phyloP scores from a whole-genome alignment of 2,113 vertebrate genomes.

The Labrus mixtus region DNA sequence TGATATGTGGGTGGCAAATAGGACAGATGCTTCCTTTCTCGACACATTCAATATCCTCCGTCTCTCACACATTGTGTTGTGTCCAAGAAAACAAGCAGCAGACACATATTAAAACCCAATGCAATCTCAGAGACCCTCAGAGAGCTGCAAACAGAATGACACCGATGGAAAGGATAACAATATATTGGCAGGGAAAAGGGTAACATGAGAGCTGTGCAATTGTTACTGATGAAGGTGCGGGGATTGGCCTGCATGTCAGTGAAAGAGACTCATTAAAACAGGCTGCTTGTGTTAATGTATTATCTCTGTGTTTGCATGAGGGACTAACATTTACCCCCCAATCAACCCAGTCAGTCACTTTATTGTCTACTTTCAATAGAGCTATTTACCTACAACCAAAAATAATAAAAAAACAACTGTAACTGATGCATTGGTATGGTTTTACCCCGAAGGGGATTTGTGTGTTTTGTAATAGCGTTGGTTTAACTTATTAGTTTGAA shows the following conservation, averaged over 20 bases:
- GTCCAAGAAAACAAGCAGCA: slow-evolving; percentile 44
- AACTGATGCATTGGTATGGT: no score
- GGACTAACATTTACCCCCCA: neutral
- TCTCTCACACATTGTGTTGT: slow-evolving; percentile 33
- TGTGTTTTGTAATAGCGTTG: no score
- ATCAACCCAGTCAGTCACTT: neutral
- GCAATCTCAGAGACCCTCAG: slow-evolving; percentile 32
- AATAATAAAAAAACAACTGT: no score
- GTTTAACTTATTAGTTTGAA: no score
- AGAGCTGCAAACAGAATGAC: slow-evolving; percentile 32
- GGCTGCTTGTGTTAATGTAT: neutral
- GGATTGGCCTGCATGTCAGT: slow-evolving; percentile 4
- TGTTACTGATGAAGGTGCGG: slow-evolving; percentile 19
- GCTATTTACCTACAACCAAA: no score
- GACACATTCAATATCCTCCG: slow-evolving; percentile 52
- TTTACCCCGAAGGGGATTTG: no score
- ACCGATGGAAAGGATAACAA: slow-evolving; percentile 46
- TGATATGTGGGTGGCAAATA: slow-evolving; percentile 42
- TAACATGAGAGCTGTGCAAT: slow-evolving; percentile 15
- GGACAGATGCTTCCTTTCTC: slow-evolving; percentile 49
- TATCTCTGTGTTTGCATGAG: neutral
- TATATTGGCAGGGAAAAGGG: slow-evolving; percentile 10
- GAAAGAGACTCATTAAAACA: neutral
- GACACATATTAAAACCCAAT: slow-evolving; percentile 69
- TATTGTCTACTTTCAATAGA: neutral